These are phyloP conservation scores for Sceloporus tristichus DNA, from an alignment of 2,113 vertebrate species.

Conservation along the genomic window DNA sequence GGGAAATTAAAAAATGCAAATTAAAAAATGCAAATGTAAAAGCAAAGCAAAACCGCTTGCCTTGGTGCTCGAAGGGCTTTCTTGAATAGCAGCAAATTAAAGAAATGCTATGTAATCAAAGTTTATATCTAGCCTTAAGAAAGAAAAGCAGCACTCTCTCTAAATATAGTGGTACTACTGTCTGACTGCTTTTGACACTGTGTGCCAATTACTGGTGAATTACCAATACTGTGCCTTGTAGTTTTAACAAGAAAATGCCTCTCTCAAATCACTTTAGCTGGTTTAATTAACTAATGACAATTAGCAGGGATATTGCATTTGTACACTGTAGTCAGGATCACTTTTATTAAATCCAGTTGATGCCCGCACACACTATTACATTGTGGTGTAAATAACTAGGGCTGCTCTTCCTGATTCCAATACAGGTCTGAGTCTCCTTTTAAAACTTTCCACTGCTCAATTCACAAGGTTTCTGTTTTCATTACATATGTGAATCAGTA, in stretches of 20 bases:
- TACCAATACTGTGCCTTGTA: conserved; percentile 39
- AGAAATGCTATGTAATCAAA: conserved; percentile 84
- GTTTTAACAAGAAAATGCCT: conserved; percentile 62
- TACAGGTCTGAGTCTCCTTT: background rate
- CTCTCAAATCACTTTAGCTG: conserved; percentile 58
- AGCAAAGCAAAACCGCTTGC: conserved; percentile 68
- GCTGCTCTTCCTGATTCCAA: background rate
- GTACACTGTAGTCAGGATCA: conserved; percentile 10
- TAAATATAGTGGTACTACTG: conserved; percentile 72
- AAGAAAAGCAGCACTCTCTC: conserved; percentile 77
- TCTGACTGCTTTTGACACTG: conserved; percentile 61
- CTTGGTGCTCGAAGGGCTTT: conserved; percentile 78
- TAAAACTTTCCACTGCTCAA: conserved; percentile 24
- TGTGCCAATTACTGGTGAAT: conserved; percentile 61
- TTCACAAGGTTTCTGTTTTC: background rate
- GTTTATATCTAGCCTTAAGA: conserved; percentile 80
- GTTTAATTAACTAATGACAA: conserved; percentile 76
- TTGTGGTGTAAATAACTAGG: background rate
- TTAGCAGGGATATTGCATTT: conserved; percentile 66
- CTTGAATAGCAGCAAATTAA: conserved; percentile 83
- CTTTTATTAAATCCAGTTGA: conserved; percentile 50
- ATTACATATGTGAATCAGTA: background rate
- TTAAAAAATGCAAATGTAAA: conserved; percentile 81
- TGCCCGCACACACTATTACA: conserved; percentile 32
- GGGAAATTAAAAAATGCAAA: conserved; percentile 86